Base-by-base conservation (phyloP, 2,797 vertebrate genomes). In the Enteromius fasciolatus region DNA sequence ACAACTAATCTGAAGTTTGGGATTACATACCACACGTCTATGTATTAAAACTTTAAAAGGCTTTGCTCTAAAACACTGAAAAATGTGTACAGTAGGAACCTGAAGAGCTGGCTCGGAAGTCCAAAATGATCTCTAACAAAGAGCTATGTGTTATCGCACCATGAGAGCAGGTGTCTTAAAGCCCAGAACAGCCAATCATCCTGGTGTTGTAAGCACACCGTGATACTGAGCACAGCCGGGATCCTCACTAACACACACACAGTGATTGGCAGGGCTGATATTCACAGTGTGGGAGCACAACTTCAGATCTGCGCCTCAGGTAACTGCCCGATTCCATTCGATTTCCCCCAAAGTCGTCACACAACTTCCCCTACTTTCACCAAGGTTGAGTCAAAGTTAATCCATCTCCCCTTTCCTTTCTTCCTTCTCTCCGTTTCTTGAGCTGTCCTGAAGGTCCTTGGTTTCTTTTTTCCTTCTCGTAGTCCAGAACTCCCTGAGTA, bases 391-490 rank as follows among this genome's bases (percentile, higher is more conserved):
- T 83, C 36, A 78, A 54, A 63, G 66, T 73, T 87, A 90, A 86
- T 91, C 90, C 88, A 87, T 74, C 66, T 76, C 86, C 83, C 88
- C 86, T 31, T 84, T 86, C 87, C 83, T 4, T 2, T 83, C 67
- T 54, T 86, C 81, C 86, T 85, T 46, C 74, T 87, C 67, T 66
- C 76, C 78, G 66, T 69, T 59, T 87, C 67, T 88, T 23, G 64
- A 48, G 80, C 83, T 67, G 50, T 83, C 76, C 75, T 82, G 81
- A 82, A 79, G 50, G 72, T 63, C 33, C 86, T 83, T 80, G 84
- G 85, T 77, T 64, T 82, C 83, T 86, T 85, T 87, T 73, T 87
- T 73, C 85, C 36, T 68, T 57, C 86, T 87, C 78, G 83, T 50
- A 63, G 73, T 74, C 72, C 80, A 18, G 41, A 74, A 90, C 52